phyloP scores from a whole-genome alignment of 2,797 vertebrate genomes.

The Caiman crocodilus region DNA sequence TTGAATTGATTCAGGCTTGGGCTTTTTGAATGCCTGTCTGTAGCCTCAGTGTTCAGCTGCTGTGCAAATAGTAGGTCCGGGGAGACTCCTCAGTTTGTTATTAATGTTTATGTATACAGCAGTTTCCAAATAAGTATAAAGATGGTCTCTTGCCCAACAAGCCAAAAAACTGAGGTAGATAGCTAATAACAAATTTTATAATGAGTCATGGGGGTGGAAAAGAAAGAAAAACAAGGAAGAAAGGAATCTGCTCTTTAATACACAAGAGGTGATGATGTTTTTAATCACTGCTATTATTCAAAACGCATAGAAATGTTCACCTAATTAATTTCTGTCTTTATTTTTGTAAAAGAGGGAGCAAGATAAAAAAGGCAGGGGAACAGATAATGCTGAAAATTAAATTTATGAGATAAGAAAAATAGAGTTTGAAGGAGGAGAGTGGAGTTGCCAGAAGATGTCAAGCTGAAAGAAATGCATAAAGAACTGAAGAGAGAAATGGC shows the following conservation, averaged over 20 bases:
- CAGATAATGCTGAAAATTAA: not conserved
- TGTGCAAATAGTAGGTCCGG: too few relatives aligned
- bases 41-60: too few relatives aligned
- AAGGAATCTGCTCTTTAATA: not conserved
- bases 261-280: not conserved
- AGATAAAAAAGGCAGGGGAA: not conserved
- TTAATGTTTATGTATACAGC: not conserved
- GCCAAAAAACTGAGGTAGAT: not conserved
- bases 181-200: not conserved
- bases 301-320: not conserved
- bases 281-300: not conserved
- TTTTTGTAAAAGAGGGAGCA: not conserved
- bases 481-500: not conserved
- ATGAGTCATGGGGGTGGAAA: not conserved
- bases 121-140: not conserved
- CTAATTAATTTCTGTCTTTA: not conserved
- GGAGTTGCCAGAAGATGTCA: not conserved
- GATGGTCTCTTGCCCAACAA: not conserved
- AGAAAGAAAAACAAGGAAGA: not conserved
- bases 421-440: not conserved
- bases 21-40: too few relatives aligned
- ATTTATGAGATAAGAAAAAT: not conserved
- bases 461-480: not conserved
- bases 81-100: not conserved
- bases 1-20: not conserved